Base-by-base conservation (phyloP, 2,797 vertebrate species). In the Rhinatrema bivittatum region DNA sequence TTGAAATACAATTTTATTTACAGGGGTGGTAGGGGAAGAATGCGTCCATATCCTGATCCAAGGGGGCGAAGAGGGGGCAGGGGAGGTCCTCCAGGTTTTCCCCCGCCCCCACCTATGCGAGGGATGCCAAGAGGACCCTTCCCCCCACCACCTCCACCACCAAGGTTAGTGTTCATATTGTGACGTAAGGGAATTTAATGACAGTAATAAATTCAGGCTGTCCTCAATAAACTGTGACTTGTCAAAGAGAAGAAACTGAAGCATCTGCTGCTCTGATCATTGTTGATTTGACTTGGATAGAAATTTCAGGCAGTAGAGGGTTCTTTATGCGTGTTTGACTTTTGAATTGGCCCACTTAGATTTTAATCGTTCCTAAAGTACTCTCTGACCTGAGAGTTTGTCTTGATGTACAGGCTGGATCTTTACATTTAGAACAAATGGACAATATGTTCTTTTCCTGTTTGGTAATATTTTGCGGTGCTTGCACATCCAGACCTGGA, bases 1-100 rank as follows among this genome's bases (percentile, higher is more conserved):
- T n/a, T n/a, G n/a, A n/a, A n/a, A n/a, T n/a, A n/a, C n/a, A n/a
- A n/a, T n/a, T n/a, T n/a, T n/a, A n/a, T n/a, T 65, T 65, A 12
- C 49, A 86, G 85, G 47, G 50, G 60, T 62, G 84, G 76, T 45
- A 72, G 84, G 60, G 76, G 77, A 9, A 75, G 81, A 54, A 79
- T 79, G 72, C 55, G 63, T 38, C 84, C 81, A 1, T 86, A 85
- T 35, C 78, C 78, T 42, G 78, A 84, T 36, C 32, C 53, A 16
- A 65, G 79, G 35, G 76, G 73, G 34, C 70, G 64, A 40, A 56
- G 73, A 42, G 64, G 56, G 31, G 62, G 53, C 7, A 55, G 75
- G 39, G 66, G 55, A 10, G 54, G 75, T 31, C 76, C 67, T 2
- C 76, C 79, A 60, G 45, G 60, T 24, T 79, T 86, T 7, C 70